Conservation (phyloP, 1,140 invertebrate species). For the Listronotus oregonensis region DNA sequence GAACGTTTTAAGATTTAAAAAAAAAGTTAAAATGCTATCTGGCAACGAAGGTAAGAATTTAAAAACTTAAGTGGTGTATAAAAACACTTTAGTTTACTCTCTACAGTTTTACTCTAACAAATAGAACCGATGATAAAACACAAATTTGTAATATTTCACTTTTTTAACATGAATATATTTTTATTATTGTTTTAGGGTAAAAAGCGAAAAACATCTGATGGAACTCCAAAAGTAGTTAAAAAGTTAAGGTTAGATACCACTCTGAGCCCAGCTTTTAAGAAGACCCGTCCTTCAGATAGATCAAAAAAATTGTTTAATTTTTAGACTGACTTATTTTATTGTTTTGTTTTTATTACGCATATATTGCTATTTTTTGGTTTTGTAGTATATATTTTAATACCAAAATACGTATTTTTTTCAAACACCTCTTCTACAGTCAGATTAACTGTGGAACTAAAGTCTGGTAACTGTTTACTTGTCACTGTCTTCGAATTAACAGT, state of each 20-base stretch:
- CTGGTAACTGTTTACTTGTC: neutral
- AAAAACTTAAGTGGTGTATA: too few species aligned
- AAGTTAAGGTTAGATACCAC: slow-evolving; percentile 46
- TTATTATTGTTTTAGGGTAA: slow-evolving; percentile 41
- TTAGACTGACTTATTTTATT: slow-evolving; percentile 7
- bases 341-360: slow-evolving; percentile 1
- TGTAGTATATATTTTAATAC: too few species aligned
- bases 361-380: too few species aligned
- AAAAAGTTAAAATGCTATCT: too few species aligned
- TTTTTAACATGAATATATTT: slow-evolving; percentile 9
- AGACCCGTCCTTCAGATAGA: slow-evolving; percentile 27
- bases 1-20: too few species aligned
- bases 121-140: too few species aligned
- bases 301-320: slow-evolving; percentile 35
- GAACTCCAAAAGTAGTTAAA: slow-evolving; percentile 47
- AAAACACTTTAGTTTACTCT: too few species aligned
- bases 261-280: slow-evolving; percentile 46
- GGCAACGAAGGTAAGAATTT: too few species aligned
- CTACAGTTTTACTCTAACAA: too few species aligned
- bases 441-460: neutral
- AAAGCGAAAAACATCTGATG: slow-evolving; percentile 46
- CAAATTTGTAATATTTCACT: too few species aligned
- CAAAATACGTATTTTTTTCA: too few species aligned
- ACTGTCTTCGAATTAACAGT: neutral
- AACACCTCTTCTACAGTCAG: too few species aligned